A percentile compares a stretch with the other conserved stretches of the same genome.
These are phyloP conservation scores for Sebastes hubbsi DNA, from an alignment of 2,797 vertebrate genomes.

Conservation along the genomic window DNA sequence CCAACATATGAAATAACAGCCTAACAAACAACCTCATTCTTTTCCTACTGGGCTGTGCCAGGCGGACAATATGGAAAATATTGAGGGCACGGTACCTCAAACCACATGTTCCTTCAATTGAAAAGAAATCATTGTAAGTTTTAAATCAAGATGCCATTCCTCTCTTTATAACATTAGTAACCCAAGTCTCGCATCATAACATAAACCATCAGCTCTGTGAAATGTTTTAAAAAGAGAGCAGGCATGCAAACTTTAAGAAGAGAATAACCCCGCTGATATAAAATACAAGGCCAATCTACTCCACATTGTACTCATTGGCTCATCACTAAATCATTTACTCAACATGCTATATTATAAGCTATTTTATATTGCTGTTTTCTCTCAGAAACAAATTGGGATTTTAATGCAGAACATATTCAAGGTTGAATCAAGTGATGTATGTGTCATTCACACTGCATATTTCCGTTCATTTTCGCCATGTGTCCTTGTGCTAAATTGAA, in stretches of 20 bases:
- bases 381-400: not conserved
- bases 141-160: conserved; percentile 6
- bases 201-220: not conserved
- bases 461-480: conserved; percentile 3
- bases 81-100: conserved; percentile 11
- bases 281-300: not conserved
- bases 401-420: not conserved
- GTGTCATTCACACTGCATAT: not conserved
- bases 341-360: not conserved
- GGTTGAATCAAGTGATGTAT: not conserved
- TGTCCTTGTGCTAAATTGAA: conserved; percentile 33
- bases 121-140: conserved; percentile 8
- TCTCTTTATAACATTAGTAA: conserved; percentile 1
- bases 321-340: not conserved
- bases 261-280: not conserved
- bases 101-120: conserved; percentile 35
- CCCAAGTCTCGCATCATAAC: conserved; percentile 5
- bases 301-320: not conserved
- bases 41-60: not conserved
- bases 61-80: conserved; percentile 17
- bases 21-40: conserved; percentile 18
- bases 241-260: not conserved
- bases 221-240: not conserved
- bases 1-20: conserved; percentile 9
- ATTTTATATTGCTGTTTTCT: not conserved